phyloP scores from a whole-genome alignment of 1,140 invertebrate genomes.

The Adoxophyes honmai region DNA sequence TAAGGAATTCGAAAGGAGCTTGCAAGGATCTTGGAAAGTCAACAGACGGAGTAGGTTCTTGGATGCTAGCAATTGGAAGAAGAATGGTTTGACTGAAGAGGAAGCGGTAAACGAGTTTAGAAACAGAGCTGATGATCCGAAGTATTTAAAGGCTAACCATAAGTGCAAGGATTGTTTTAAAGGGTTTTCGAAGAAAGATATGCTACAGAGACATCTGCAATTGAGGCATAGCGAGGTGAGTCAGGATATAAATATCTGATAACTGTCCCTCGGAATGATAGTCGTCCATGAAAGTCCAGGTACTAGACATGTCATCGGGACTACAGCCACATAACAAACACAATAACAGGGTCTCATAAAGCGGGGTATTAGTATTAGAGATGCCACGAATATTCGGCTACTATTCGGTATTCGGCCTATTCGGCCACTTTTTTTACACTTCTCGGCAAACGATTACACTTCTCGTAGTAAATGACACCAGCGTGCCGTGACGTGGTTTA shows the following conservation, averaged over 20 bases:
- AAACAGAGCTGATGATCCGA: slow-evolving; percentile 36
- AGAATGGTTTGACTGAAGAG: slow-evolving; percentile 44
- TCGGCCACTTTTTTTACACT: too few relatives aligned
- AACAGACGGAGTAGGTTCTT: slow-evolving; percentile 25
- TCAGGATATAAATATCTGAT: slow-evolving; percentile 3
- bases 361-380: too few relatives aligned
- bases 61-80: slow-evolving; percentile 47
- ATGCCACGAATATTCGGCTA: too few relatives aligned
- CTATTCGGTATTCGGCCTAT: too few relatives aligned
- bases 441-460: too few relatives aligned
- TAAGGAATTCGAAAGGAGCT: background rate
- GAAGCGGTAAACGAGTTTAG: slow-evolving; percentile 52
- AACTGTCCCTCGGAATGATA: too few relatives aligned
- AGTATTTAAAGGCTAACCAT: slow-evolving; percentile 41
- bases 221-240: slow-evolving; percentile 50
- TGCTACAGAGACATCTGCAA: slow-evolving; percentile 44
- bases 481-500: too few relatives aligned
- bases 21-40: slow-evolving; percentile 17
- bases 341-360: too few relatives aligned
- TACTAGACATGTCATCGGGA: too few relatives aligned
- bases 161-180: slow-evolving; percentile 58
- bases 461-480: too few relatives aligned
- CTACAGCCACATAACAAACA: too few relatives aligned
- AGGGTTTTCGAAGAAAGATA: slow-evolving; percentile 58
- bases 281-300: too few relatives aligned